Conservation (phyloP, 2,113 vertebrate genomes). For the Neogobius melanostomus region DNA sequence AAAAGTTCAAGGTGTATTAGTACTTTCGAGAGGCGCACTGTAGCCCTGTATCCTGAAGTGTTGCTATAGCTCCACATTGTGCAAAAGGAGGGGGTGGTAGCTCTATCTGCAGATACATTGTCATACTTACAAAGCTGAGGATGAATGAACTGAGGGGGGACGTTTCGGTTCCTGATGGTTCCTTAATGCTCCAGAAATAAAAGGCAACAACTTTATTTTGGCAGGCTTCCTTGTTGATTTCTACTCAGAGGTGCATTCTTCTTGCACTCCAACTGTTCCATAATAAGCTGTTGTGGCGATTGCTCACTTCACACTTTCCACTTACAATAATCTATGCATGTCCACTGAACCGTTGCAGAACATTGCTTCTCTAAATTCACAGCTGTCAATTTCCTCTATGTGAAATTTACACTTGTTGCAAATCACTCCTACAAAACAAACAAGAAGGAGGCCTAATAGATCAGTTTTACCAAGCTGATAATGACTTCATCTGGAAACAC, state of each 20-base stretch:
- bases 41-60: conserved; percentile 28
- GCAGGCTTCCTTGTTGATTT: conserved; percentile 18
- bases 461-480: conserved; percentile 12
- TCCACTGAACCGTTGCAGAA: conserved; percentile 24
- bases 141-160: neutral
- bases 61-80: conserved; percentile 31
- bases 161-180: neutral
- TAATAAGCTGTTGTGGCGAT: conserved; percentile 22
- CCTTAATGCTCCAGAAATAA: conserved; percentile 5
- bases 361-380: neutral
- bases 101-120: conserved; percentile 28
- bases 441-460: neutral
- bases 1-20: too few relatives aligned
- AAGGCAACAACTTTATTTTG: conserved; percentile 3
- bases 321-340: conserved; percentile 25
- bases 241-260: neutral
- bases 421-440: neutral
- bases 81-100: conserved; percentile 13
- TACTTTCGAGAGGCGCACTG: conserved; percentile 22
- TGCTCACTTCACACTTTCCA: conserved; percentile 43
- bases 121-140: conserved; percentile 1
- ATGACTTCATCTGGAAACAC: conserved; percentile 43
- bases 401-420: conserved; percentile 19
- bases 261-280: neutral
- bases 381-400: conserved; percentile 24